Evolutionary conservation across 2,888 invertebrate genomes (phyloP).

Genomic region (Andrena dorsata): DNA sequence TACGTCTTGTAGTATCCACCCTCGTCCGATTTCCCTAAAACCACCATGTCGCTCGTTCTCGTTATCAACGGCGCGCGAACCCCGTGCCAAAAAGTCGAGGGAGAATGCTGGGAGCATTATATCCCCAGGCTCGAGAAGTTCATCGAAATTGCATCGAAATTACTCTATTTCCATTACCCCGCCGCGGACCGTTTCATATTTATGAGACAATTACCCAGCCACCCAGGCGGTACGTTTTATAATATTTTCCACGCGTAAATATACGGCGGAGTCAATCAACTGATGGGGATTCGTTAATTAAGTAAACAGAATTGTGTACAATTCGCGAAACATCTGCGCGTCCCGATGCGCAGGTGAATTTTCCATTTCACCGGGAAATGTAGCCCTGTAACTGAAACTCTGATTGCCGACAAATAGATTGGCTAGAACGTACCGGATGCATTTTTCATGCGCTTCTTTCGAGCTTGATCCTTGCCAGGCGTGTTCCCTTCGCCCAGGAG

Average conservation of each 20-base stretch:
- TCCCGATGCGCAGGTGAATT: neutral
- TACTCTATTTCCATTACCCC: neutral
- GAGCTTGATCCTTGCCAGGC: constrained; percentile 63
- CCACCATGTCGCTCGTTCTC: constrained; percentile 64
- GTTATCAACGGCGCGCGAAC: constrained; percentile 53
- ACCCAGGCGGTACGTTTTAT: neutral
- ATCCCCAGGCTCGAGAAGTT: too few species aligned
- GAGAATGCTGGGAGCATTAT: neutral
- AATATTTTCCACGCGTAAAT: neutral
- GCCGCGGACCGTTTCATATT: neutral
- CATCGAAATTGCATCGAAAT: too few species aligned
- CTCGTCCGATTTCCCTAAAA: constrained; percentile 85
- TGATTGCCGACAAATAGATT: neutral
- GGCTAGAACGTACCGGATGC: constrained; percentile 69
- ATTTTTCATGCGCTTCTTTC: constrained; percentile 71
- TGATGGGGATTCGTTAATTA: constrained; percentile 2
- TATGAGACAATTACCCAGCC: neutral
- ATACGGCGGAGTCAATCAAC: neutral
- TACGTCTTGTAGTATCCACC: constrained; percentile 87
- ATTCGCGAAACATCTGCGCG: neutral
- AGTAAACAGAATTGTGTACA: constrained; percentile 1
- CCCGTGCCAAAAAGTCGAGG: neutral
- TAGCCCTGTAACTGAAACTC: neutral
- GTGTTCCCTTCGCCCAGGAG: constrained; percentile 72
- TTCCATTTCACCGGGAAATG: neutral